phyloP scores from a whole-genome alignment of 2,888 invertebrate genomes.

The Parnassius apollo region DNA sequence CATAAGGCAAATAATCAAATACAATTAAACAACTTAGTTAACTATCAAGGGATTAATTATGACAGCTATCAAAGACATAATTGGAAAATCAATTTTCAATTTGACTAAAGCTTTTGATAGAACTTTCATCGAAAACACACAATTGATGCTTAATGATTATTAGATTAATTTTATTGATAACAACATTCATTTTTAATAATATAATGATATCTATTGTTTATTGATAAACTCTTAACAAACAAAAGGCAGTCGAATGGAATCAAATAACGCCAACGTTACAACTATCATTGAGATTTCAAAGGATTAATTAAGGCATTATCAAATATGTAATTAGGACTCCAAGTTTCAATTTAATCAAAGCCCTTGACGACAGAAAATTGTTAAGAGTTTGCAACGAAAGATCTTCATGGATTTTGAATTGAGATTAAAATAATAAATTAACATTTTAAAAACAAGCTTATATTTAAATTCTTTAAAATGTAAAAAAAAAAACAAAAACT shows the following conservation, averaged over 20 bases:
- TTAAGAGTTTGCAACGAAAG: constrained; percentile 26
- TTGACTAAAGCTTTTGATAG: constrained; percentile 32
- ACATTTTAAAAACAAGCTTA: too few relatives aligned
- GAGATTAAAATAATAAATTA: background rate
- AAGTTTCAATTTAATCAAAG: constrained; percentile 35
- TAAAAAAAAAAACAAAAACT: too few relatives aligned
- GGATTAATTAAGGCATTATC: constrained; percentile 34
- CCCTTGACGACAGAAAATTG: constrained; percentile 35
- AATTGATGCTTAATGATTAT: constrained; percentile 1
- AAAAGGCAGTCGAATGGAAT: constrained; percentile 9
- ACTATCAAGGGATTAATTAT: constrained; percentile 38
- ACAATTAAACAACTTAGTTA: constrained; percentile 28
- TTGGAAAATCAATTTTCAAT: constrained; percentile 37
- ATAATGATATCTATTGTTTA: too few relatives aligned
- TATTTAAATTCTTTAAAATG: too few relatives aligned
- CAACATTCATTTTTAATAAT: too few relatives aligned
- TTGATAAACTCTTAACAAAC: background rate
- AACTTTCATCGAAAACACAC: constrained; percentile 24
- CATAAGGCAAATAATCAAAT: constrained; percentile 9
- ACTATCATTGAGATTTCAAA: constrained; percentile 35
- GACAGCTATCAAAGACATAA: constrained; percentile 33
- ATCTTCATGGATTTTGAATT: background rate
- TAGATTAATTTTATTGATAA: too few relatives aligned
- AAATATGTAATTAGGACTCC: constrained; percentile 36
- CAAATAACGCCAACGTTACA: constrained; percentile 20